These are phyloP conservation scores for Notoglanidium macrostoma DNA, from an alignment of 2,797 vertebrate species.

Conservation along the genomic window DNA sequence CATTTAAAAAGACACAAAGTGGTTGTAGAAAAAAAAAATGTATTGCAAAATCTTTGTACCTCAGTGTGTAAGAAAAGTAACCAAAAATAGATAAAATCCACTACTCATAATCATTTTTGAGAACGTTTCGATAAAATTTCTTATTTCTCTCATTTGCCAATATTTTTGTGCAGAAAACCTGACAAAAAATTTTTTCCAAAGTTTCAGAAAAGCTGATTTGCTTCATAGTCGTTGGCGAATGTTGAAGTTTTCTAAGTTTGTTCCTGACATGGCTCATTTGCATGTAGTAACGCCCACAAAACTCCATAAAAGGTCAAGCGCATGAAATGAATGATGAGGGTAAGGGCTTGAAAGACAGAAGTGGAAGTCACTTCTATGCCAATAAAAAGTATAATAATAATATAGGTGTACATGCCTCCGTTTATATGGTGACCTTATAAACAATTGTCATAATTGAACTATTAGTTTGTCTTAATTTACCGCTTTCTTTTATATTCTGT, in stretches of 20 bases:
- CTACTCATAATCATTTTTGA: background rate
- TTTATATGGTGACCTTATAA: background rate
- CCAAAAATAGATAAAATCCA: background rate
- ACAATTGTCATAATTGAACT: background rate
- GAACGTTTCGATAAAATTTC: background rate
- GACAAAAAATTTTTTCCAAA: background rate
- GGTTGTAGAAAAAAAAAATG: too few relatives aligned
- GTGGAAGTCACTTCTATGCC: background rate
- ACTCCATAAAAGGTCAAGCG: background rate
- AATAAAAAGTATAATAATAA: background rate
- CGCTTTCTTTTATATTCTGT: background rate
- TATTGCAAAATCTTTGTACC: too few relatives aligned
- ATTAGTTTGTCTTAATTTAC: background rate
- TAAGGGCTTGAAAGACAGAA: background rate
- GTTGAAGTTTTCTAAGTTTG: background rate
- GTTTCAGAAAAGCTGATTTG: background rate
- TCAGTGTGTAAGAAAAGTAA: too few relatives aligned
- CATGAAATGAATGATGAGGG: background rate
- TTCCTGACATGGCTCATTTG: background rate
- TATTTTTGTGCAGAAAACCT: background rate
- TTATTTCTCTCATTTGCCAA: background rate
- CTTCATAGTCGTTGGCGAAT: background rate
- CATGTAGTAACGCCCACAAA: background rate
- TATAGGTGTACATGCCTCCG: background rate
- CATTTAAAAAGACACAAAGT: background rate